Conservation (phyloP, 2,888 invertebrate species). For the Thymelicus sylvestris region DNA sequence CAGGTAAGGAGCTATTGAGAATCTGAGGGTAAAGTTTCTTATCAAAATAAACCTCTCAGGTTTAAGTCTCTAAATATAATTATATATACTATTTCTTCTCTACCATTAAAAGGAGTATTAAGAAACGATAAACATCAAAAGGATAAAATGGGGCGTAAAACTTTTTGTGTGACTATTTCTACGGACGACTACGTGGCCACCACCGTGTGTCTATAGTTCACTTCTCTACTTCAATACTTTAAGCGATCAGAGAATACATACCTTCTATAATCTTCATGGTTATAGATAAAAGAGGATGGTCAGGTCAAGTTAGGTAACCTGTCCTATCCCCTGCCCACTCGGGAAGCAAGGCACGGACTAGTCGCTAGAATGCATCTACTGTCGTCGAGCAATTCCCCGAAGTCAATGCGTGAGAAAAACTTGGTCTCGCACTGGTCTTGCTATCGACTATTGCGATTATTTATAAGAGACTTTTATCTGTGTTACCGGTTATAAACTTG, state of each 20-base stretch:
- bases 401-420: conserved; percentile 6
- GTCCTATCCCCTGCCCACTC: not conserved
- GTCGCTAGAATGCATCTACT: conserved; percentile 6
- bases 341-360: conserved; percentile 6
- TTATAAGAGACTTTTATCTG: not conserved
- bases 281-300: not conserved
- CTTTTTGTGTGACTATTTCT: no score
- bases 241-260: not conserved
- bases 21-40: no score
- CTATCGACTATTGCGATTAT: not conserved
- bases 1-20: no score
- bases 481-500: no score
- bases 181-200: no score
- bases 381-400: not conserved
- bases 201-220: no score
- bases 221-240: no score
- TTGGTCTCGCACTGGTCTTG: not conserved
- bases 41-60: no score
- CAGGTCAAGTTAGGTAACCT: conserved; percentile 1
- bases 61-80: no score
- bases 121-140: not conserved
- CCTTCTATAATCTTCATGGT: not conserved
- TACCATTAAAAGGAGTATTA: not conserved
- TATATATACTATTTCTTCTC: no score
- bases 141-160: no score